These are phyloP conservation scores for Physocephala rufipes DNA, from an alignment of 2,888 invertebrate species.

Conservation along the genomic window DNA sequence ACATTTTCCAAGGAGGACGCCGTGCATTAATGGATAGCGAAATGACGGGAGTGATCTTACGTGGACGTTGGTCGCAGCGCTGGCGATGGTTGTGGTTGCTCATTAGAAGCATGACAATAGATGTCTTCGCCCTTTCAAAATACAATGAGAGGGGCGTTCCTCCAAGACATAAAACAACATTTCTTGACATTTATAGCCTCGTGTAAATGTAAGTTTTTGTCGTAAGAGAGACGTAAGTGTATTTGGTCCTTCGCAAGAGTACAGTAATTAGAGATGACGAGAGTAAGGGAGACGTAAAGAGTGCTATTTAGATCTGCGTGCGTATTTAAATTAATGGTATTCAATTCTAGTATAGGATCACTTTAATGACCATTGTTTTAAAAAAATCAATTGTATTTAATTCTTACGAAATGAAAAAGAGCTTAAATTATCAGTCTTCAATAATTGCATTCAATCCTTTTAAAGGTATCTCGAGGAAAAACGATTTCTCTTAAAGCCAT, in stretches of 20 bases:
- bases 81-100: neutral
- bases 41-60: constrained; percentile 1
- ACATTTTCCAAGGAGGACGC: constrained; percentile 20
- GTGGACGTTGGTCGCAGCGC: neutral
- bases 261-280: constrained; percentile 13
- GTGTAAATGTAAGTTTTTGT: constrained; percentile 20
- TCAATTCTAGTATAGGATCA: no score
- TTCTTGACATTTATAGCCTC: constrained; percentile 54
- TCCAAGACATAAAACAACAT: constrained; percentile 52
- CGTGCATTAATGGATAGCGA: constrained; percentile 41
- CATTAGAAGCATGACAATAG: constrained; percentile 25
- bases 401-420: no score
- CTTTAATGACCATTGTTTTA: no score
- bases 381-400: no score
- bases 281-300: neutral
- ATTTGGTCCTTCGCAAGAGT: neutral
- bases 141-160: constrained; percentile 43
- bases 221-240: neutral
- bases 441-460: no score
- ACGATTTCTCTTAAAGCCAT: no score
- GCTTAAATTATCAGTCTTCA: no score
- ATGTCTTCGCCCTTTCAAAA: neutral
- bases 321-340: no score
- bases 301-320: neutral
- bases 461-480: no score